A percentile compares a stretch with the other conserved stretches of the same genome.
Evolutionary conservation across 2,797 vertebrate genomes (phyloP).

Genomic region (Lindbergichthys nudifrons): DNA sequence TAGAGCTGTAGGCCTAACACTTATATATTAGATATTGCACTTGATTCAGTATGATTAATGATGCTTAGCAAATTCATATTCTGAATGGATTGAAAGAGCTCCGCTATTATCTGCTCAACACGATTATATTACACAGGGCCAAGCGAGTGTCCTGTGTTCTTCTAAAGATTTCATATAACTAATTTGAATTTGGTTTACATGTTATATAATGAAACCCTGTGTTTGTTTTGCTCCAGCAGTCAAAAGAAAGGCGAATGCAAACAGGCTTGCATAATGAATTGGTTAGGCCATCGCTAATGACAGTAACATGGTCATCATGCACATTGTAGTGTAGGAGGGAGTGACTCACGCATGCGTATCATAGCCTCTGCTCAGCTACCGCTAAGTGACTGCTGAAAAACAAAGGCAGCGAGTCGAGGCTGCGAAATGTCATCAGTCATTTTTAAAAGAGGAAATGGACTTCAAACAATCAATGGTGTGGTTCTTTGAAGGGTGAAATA

Average conservation of each 20-base stretch:
- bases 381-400: conserved; percentile 79
- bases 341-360: conserved; percentile 81
- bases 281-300: conserved; percentile 20
- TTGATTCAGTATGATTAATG: background rate
- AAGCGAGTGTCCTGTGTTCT: background rate
- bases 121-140: conserved; percentile 51
- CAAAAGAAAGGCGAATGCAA: conserved; percentile 10
- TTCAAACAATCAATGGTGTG: conserved; percentile 14
- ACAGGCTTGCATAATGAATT: conserved; percentile 13
- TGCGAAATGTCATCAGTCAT: conserved; percentile 62
- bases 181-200: background rate
- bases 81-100: conserved; percentile 20
- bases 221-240: conserved; percentile 11
- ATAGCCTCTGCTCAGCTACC: conserved; percentile 38
- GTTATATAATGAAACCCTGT: background rate
- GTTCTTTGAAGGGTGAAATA: conserved; percentile 31
- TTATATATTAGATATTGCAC: background rate
- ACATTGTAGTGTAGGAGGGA: conserved; percentile 60
- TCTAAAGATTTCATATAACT: background rate
- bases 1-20: background rate
- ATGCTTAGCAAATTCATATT: conserved; percentile 31
- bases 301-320: conserved; percentile 43
- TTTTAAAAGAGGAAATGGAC: conserved; percentile 43
- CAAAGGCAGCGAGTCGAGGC: conserved; percentile 70
- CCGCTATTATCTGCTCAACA: conserved; percentile 45